A percentile compares a stretch with the other conserved stretches of the same genome.
phyloP scores from a whole-genome alignment of 2,113 vertebrate species.

The Axis porcinus region DNA sequence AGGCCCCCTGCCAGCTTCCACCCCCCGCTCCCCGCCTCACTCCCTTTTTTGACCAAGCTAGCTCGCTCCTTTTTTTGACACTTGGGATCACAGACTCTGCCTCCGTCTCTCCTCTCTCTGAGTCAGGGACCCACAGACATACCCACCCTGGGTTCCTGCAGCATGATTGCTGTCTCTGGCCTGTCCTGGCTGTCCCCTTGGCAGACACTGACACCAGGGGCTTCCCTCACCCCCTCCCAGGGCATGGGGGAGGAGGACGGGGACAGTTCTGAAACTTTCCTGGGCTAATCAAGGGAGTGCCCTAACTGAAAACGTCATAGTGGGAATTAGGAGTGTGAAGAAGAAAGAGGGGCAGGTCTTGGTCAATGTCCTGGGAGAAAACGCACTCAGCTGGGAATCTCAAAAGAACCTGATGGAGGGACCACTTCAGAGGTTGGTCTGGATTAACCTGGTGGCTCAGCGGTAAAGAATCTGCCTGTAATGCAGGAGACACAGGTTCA shows the following conservation, averaged over 20 bases:
- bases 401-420: background rate
- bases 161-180: background rate
- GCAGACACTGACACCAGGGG: background rate
- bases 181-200: background rate
- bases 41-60: constrained; percentile 61
- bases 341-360: background rate
- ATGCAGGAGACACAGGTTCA: background rate
- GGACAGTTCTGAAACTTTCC: background rate
- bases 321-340: background rate
- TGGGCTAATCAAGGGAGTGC: background rate
- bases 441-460: background rate
- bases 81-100: constrained; percentile 11
- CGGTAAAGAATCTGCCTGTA: background rate
- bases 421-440: background rate
- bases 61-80: constrained; percentile 73
- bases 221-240: background rate
- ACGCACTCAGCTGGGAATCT: background rate
- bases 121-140: constrained; percentile 47
- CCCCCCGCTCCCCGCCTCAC: background rate
- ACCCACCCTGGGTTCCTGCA: background rate
- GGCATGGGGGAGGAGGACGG: background rate
- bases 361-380: background rate
- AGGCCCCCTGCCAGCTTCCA: constrained; percentile 55
- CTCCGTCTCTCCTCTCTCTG: background rate
- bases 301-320: background rate